phyloP scores from a whole-genome alignment of 1,140 invertebrate genomes.

The Apis dorsata region DNA sequence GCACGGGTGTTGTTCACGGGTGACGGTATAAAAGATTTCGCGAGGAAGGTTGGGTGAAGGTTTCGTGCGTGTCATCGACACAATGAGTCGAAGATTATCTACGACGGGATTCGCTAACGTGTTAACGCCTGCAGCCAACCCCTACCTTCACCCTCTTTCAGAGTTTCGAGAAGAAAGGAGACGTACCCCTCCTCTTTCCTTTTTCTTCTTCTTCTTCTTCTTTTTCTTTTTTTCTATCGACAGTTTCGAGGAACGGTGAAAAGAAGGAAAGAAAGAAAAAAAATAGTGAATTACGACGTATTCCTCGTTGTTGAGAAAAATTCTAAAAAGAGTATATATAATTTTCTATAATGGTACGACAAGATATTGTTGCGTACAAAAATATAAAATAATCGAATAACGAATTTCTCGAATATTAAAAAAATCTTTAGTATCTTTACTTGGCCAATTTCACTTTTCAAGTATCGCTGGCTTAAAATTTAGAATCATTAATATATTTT shows the following conservation, averaged over 20 bases:
- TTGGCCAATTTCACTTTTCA: too few species aligned
- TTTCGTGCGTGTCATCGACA: slow-evolving; percentile 62
- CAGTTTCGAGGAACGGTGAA: slow-evolving; percentile 52
- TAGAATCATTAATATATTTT: too few species aligned
- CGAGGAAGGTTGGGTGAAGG: slow-evolving; percentile 24
- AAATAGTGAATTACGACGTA: too few species aligned
- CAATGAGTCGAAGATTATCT: slow-evolving; percentile 67
- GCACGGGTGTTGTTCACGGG: slow-evolving; percentile 40
- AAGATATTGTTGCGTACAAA: too few species aligned
- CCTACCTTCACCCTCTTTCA: slow-evolving; percentile 33
- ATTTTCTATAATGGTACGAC: too few species aligned
- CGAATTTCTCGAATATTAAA: too few species aligned
- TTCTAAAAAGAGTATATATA: too few species aligned
- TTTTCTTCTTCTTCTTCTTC: not conserved
- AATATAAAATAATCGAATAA: too few species aligned
- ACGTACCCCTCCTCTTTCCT: slow-evolving; percentile 33
- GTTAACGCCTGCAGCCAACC: slow-evolving; percentile 54
- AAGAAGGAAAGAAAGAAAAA: not conserved
- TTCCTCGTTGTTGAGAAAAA: too few species aligned
- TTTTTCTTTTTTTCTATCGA: slow-evolving; percentile 11
- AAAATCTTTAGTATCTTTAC: too few species aligned
- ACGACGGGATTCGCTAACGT: slow-evolving; percentile 66
- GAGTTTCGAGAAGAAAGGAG: slow-evolving; percentile 40
- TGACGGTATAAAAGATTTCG: slow-evolving; percentile 55
- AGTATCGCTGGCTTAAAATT: too few species aligned